phyloP scores from a whole-genome alignment of 2,888 invertebrate species.

The Biston stratarius region DNA sequence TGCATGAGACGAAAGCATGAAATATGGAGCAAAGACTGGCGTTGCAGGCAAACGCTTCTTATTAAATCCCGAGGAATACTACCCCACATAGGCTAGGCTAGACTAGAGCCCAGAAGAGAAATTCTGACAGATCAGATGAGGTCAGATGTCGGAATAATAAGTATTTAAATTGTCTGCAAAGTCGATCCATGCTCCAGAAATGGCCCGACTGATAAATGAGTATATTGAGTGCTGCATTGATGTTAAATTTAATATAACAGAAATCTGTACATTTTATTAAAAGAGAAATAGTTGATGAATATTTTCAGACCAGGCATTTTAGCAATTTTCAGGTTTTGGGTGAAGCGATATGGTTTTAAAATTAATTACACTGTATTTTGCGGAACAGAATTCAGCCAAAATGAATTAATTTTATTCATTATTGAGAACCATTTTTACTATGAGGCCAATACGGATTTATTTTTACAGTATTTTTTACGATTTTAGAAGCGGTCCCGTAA shows the following conservation, averaged over 20 bases:
- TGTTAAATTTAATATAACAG: conserved; percentile 3
- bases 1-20: conserved; percentile 17
- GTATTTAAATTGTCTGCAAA: conserved; percentile 15
- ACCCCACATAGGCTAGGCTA: conserved; percentile 3
- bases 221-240: conserved; percentile 17
- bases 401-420: too few species aligned
- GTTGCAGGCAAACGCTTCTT: conserved; percentile 7
- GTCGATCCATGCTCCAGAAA: conserved; percentile 8
- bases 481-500: too few species aligned
- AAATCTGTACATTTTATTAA: not conserved
- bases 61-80: conserved; percentile 9
- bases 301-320: too few species aligned
- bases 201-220: not conserved
- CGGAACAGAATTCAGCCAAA: too few species aligned
- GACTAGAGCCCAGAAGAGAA: not conserved
- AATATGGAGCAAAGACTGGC: conserved; percentile 7
- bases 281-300: too few species aligned
- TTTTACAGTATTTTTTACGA: too few species aligned
- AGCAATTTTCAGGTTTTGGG: too few species aligned
- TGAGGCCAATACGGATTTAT: too few species aligned
- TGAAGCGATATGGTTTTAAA: too few species aligned
- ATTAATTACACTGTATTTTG: too few species aligned
- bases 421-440: too few species aligned
- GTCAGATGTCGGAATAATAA: conserved; percentile 5
- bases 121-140: conserved; percentile 9